Evolutionary conservation across 2,888 invertebrate species (phyloP), one percentile per base, ranked within the genome.

Genomic region (Cryptus viduatorius): DNA sequence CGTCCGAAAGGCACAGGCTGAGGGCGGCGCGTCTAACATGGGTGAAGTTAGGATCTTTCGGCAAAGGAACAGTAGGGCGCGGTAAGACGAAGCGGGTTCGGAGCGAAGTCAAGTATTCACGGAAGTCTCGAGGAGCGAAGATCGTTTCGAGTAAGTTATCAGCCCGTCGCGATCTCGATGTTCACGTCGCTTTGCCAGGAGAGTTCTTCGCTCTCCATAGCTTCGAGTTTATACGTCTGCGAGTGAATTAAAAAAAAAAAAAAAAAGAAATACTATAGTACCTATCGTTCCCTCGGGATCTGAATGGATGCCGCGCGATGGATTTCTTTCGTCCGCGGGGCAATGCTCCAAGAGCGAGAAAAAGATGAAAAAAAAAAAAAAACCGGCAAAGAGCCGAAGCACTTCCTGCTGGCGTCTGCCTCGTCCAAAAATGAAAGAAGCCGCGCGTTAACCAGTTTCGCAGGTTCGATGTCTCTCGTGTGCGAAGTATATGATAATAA

Each of bases 351-450:
- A 42, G 64, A 76, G 53, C 46, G 64, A 64, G 67, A 53, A 48
- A 29, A 59, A 67, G 67, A 61, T 44, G 10, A 48, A 46, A 44
- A 24, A 44, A 50, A 76, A 71, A 53, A 53, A 42, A 82, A 53
- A 65, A 44, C 7, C 42, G 4, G 31, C 31, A 61, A 79, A 64
- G 71, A 67, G 69, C 83, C 44, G 61, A 65, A 76, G 79, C 42
- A 76, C 83, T 83, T 83, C 83, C 83, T 80, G 83, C 80, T 71
- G 76, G 61, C 65, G 65, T 76, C 71, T 65, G 83, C 76, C 83
- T 80, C 79, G 79, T 71, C 83, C 83, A 76, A 83, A 83, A 79
- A 83, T 83, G 83, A 83, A 83, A 83, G 83, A 83, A 83, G 83
- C 83, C 83, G 83, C 83, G 61, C 61, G 64, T 53, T 79, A 75